Conservation (phyloP, 1,140 invertebrate genomes). For the Probaryconus sp. region DNA sequence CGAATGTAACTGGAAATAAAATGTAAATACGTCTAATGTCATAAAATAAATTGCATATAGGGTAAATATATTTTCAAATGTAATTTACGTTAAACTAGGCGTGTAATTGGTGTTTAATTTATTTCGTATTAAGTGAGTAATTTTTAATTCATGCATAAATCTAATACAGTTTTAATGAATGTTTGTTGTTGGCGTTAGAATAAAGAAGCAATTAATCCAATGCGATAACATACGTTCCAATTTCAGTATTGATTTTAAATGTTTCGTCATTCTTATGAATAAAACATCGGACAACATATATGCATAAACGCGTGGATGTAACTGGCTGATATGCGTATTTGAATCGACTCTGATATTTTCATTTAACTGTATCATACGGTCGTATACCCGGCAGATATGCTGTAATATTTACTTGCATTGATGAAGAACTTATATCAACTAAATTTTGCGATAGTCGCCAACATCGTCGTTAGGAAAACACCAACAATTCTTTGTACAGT, state of each 20-base stretch:
- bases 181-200: neutral
- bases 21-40: no score
- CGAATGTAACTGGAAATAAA: no score
- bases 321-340: conserved; percentile 44
- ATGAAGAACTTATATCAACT: conserved; percentile 37
- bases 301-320: conserved; percentile 44
- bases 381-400: conserved; percentile 31
- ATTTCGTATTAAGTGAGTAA: no score
- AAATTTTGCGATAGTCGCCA: conserved; percentile 8
- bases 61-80: no score
- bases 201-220: conserved; percentile 12
- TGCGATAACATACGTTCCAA: conserved; percentile 22
- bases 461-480: no score
- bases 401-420: conserved; percentile 44
- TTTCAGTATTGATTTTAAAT: conserved; percentile 47
- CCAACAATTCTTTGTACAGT: no score
- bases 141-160: neutral
- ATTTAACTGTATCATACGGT: conserved; percentile 49
- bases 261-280: conserved; percentile 51
- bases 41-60: no score
- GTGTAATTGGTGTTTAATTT: no score
- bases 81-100: no score
- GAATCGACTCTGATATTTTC: conserved; percentile 51
- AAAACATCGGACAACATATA: conserved; percentile 50
- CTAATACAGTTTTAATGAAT: neutral